Base-by-base conservation (phyloP, 2,113 vertebrate genomes). In the Monopterus albus region DNA sequence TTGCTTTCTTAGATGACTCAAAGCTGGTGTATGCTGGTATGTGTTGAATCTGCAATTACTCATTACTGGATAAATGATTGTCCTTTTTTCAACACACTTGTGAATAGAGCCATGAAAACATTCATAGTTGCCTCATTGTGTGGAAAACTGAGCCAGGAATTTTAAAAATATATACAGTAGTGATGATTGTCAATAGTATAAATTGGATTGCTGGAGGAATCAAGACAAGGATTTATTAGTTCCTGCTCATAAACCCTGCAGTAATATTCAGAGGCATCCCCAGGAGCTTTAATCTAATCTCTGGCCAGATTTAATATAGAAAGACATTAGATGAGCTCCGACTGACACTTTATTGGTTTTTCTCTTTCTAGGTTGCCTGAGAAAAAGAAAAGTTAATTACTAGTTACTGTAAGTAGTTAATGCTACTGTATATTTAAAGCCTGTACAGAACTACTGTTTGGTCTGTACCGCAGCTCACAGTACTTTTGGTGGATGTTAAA, bases 271-370 rank as follows among this genome's bases (percentile, higher is more conserved):
- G 52, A 47, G 39, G 67, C 20, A 23, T 72, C 60, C 21, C 43
- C 33, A 11, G 29, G 14, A 70, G 74, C 47, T 81, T 59, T 62
- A 64, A 85, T 73, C 29, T 64, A 74, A 79, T 83, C 69, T 70
- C 39, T 35, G 57, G 33, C 55, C 35, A 63, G 57, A 79, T 79
- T 84, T 35, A 79, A 73, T 78, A 61, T 35, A 51, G 52, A 38
- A 3, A 55, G 51, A 69, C 51, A 43, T 57, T 45, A 69, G 15
- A 78, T 65, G 31, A 58, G 72, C 69, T 64, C 69, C 68, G 28
- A 64, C 10, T 7, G 17, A 66, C 40, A 53, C 35, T 75, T 82
- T 39, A 70, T 75, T 73, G 21, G 29, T 72, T 43, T 52, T 64
- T 58, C 50, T 47, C 28, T 65, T 70, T 51, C 5, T 14, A 13